Evolutionary conservation across 64 coral and sea anemone genomes (phyloP).

Genomic region (Trachythela sp.): DNA sequence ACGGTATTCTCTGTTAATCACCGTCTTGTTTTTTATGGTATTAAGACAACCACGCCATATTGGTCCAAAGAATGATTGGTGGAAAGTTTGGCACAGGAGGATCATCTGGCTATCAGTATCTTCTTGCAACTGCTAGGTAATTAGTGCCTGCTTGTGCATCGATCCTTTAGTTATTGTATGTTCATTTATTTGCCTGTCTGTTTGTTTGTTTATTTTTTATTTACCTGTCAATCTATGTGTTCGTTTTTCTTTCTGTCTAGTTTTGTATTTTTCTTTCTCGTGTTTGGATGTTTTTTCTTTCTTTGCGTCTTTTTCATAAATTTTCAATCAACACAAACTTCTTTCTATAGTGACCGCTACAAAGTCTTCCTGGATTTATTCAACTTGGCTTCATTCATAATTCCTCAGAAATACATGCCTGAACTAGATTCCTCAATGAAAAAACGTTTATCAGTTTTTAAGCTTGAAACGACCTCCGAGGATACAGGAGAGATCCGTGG

Average conservation of each 20-base stretch:
- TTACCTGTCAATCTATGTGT: too few species aligned
- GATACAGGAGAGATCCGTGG: not conserved
- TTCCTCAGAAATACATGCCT: slow-evolving; percentile 77
- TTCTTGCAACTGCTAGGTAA: slow-evolving; percentile 82
- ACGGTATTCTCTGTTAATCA: too few species aligned
- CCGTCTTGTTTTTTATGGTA: not conserved
- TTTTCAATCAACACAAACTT: not conserved
- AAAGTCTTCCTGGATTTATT: slow-evolving; percentile 90
- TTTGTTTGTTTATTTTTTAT: too few species aligned
- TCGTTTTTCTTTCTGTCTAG: not conserved
- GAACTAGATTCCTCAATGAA: slow-evolving; percentile 75
- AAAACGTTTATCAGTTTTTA: slow-evolving; percentile 22
- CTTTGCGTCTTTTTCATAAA: too few species aligned
- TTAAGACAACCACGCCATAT: slow-evolving; percentile 80
- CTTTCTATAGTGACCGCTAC: slow-evolving; percentile 80
- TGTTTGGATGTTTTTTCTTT: not conserved
- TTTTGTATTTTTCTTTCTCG: not conserved
- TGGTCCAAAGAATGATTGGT: slow-evolving; percentile 95
- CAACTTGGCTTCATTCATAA: slow-evolving; percentile 81
- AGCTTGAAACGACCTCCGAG: not conserved
- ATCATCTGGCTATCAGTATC: slow-evolving; percentile 87
- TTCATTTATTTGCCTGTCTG: not conserved
- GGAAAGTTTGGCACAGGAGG: slow-evolving; percentile 87
- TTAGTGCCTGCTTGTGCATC: not conserved
- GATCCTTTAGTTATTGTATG: too few species aligned